Evolutionary conservation across 2,113 vertebrate genomes (phyloP), one percentile per base, ranked within the genome.

Genomic region (Megaleporinus macrocephalus): DNA sequence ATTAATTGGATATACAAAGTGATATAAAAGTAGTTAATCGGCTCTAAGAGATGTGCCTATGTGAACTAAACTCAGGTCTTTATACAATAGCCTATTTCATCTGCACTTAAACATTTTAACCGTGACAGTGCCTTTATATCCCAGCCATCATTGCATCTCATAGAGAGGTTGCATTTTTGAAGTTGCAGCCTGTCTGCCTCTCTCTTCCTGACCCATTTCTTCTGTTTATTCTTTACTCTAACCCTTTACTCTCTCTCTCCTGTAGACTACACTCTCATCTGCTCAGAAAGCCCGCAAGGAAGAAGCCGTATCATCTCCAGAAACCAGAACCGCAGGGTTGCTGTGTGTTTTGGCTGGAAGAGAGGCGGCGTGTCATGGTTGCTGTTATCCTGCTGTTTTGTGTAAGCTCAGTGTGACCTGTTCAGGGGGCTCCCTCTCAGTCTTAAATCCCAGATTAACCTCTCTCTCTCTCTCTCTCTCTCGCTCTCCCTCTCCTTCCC

Each of bases 391-490:
- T 76, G 68, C 73, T 53, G 44, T 44, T 36, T 16, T 79, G 73
- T 62, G 70, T 61, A 83, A 83, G 80, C 78, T 18, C 26, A 5
- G 29, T 47, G 33, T 71, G 83, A 74, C 79, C 80, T 83, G 79
- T 86, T 86, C 49, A 80, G 53, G 84, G 79, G 86, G 79, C 84
- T 80, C 86, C 78, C 80, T 86, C 7, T 51, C 77, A 53, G 15
- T 36, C 61, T 57, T 44, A 85, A 89, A 89, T 84, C 84, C 85
- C 63, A 73, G 84, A 76, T 89, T 87, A 88, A 81, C 83, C 72
- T 1, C 10, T 30, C 62, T 76, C 83, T 33, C 66, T 73, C 22
- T 49, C 74, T 80, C 27, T 55, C 53, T 22, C 53, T 55, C 83
- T 80, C 86, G 74, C 81, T 87, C 5, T 49, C 86, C 74, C 80